Conservation (phyloP, 1,140 invertebrate genomes). For the Achroia grisella region DNA sequence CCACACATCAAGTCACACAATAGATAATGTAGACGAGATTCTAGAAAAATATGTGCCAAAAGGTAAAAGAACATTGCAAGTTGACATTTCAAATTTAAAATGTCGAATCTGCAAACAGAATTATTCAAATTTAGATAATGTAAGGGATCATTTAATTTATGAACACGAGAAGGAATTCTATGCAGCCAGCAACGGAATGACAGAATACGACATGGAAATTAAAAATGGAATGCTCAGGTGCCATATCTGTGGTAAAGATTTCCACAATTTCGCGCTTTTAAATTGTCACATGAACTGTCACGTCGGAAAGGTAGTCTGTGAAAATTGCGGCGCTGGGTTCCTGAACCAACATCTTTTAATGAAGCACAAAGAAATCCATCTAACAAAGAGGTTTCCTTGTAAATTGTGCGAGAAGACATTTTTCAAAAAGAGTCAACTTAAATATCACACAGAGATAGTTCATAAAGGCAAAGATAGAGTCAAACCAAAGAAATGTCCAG, state of each 20-base stretch:
- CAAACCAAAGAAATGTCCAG: constrained; percentile 27
- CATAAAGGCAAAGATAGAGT: constrained; percentile 27
- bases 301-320: constrained; percentile 61
- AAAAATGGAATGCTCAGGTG: constrained; percentile 19
- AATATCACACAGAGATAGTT: constrained; percentile 31
- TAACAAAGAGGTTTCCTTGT: constrained; percentile 28
- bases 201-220: constrained; percentile 32
- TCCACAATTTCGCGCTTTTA: constrained; percentile 24
- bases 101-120: constrained; percentile 30
- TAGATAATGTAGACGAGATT: constrained; percentile 11
- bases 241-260: constrained; percentile 25
- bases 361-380: constrained; percentile 55
- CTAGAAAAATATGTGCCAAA: constrained; percentile 35
- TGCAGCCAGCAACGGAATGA: constrained; percentile 31
- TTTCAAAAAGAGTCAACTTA: constrained; percentile 30
- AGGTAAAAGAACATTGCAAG: constrained; percentile 36
- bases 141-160: constrained; percentile 30
- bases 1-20: constrained; percentile 27
- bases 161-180: constrained; percentile 25
- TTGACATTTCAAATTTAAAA: constrained; percentile 41
- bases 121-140: constrained; percentile 20
- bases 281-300: constrained; percentile 51
- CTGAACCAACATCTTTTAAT: constrained; percentile 47
- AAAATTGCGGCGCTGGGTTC: constrained; percentile 62
- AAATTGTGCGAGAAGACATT: constrained; percentile 30